A percentile compares a stretch with the other conserved stretches of the same genome.
phyloP scores from a whole-genome alignment of 2,113 vertebrate species.

The Coreoperca whiteheadi region DNA sequence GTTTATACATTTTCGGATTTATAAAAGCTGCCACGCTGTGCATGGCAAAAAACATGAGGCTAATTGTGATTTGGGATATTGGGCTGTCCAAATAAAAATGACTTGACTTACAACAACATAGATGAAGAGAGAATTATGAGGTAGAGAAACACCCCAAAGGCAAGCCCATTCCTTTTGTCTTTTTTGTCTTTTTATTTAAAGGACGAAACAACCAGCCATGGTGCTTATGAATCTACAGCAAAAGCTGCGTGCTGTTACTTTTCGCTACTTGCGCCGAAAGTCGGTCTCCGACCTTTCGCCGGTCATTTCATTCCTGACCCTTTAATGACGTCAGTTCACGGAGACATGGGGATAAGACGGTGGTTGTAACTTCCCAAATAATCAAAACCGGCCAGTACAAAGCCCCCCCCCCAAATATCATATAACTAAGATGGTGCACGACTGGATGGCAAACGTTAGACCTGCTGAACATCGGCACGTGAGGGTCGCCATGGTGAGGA shows the following conservation, averaged over 20 bases:
- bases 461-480: not conserved
- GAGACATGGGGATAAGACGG: no score
- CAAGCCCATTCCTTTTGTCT: not conserved
- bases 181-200: not conserved
- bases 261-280: not conserved
- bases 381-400: no score
- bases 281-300: not conserved
- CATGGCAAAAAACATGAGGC: no score
- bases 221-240: not conserved
- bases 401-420: no score
- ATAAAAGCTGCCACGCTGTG: no score
- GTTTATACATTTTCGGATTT: not conserved
- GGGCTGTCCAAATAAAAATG: no score
- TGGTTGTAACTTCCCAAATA: no score
- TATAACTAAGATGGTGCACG: not conserved
- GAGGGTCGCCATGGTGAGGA: no score
- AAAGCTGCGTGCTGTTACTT: not conserved
- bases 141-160: not conserved
- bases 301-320: not conserved
- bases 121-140: not conserved
- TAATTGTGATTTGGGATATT: no score
- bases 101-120: not conserved
- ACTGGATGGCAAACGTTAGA: not conserved
- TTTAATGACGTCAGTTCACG: not conserved
- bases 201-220: not conserved